Conservation (phyloP, 2,888 invertebrate genomes). For the Agonopterix heracliana region DNA sequence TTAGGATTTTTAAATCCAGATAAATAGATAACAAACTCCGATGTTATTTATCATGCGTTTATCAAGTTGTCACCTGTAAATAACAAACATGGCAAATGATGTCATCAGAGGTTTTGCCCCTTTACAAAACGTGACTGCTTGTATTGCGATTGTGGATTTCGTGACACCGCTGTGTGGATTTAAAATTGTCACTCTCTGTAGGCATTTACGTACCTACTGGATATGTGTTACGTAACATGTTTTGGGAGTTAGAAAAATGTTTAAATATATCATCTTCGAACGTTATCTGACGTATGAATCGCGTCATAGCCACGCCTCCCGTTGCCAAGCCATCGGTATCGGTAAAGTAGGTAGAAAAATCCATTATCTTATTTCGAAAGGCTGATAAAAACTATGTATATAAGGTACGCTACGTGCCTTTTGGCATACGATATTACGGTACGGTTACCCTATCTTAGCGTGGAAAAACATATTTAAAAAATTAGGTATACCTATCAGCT, state of each 20-base stretch:
- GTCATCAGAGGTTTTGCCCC: background rate
- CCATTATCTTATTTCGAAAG: background rate
- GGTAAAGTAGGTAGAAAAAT: too few relatives aligned
- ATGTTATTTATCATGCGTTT: background rate
- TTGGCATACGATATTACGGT: too few relatives aligned
- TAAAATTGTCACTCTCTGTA: background rate
- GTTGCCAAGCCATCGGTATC: slow-evolving; percentile 37
- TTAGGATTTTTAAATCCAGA: background rate
- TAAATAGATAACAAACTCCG: background rate
- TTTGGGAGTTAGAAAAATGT: background rate
- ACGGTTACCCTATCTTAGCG: too few relatives aligned
- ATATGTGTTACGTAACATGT: background rate
- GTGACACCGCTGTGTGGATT: background rate
- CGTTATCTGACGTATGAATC: slow-evolving; percentile 27
- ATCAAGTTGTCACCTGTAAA: background rate
- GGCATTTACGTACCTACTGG: background rate
- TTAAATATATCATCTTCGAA: background rate
- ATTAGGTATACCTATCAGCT: too few relatives aligned
- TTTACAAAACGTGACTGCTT: slow-evolving; percentile 1
- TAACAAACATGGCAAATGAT: background rate
- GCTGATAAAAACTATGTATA: background rate
- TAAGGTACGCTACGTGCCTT: too few relatives aligned
- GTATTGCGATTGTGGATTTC: background rate
- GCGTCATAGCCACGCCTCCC: slow-evolving; percentile 65
- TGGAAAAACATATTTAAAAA: too few relatives aligned